phyloP scores from a whole-genome alignment of 2,113 vertebrate genomes.

The Cheilinus undulatus region DNA sequence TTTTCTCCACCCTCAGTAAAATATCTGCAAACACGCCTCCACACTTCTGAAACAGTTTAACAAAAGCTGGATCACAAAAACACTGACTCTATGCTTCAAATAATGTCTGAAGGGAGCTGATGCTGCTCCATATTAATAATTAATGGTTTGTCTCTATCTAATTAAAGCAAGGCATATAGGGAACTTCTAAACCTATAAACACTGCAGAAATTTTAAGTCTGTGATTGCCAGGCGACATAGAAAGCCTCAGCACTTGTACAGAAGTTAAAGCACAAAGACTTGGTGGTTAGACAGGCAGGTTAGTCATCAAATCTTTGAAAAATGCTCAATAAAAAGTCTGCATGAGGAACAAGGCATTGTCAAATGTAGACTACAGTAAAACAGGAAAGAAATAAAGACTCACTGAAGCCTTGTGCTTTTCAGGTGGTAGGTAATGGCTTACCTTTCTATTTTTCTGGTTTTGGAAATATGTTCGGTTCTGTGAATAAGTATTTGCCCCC shows the following conservation, averaged over 20 bases:
- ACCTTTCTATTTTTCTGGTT: no score
- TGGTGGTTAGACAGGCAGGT: not conserved
- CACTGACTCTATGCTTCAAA: slow-evolving; percentile 5
- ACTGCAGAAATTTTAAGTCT: no score
- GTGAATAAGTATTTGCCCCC: no score
- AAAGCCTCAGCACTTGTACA: no score
- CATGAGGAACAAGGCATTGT: no score
- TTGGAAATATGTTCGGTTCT: no score
- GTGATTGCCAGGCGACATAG: no score
- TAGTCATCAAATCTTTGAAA: not conserved
- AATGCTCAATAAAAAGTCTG: no score
- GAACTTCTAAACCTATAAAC: not conserved
- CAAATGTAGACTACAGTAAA: no score
- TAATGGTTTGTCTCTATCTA: not conserved
- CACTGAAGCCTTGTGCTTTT: no score
- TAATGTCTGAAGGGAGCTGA: not conserved
- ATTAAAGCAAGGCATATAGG: not conserved
- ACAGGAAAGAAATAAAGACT: no score
- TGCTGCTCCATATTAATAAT: not conserved
- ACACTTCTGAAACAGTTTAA: not conserved
- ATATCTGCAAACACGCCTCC: not conserved
- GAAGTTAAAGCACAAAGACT: not conserved
- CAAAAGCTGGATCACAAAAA: not conserved
- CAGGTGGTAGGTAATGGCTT: no score
- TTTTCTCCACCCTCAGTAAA: slow-evolving; percentile 63